Base-by-base conservation (phyloP, 2,113 vertebrate genomes). In the Pipa parva region DNA sequence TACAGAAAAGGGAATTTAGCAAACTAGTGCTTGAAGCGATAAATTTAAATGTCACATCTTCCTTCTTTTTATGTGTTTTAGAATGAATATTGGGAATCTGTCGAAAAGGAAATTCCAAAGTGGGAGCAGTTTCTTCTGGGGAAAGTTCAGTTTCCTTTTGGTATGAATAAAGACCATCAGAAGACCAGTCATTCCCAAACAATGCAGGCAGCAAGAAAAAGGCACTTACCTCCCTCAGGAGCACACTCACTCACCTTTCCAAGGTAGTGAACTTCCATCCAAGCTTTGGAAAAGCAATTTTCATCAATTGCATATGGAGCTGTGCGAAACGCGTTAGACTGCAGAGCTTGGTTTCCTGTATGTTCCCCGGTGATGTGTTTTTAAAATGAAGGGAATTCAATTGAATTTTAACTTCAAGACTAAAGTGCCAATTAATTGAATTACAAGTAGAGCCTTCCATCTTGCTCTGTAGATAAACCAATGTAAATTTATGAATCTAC, bases 121-220 rank as follows among this genome's bases (percentile, higher is more conserved):
- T 94, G 92, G 94, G 86, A 95, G 75, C 73, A 78, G 64, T 92
- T 91, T 84, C 88, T 95, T 74, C 81, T 91, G 74, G 91, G 90
- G 76, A 88, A 79, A 89, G 82, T 82, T 69, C 80, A 82, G 65
- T 77, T 77, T 70, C 91, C 90, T 9, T 21, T 79, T 65, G 79
- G 77, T 67, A 74, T 74, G 71, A 70, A 71, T 62, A 80, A 73
- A 73, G 72, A 24, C 62, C 75, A 78, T 67, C 72, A 78, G 68
- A 77, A 75, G 65, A 33, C 71, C 72, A 75, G 33, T 62, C 50
- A n/a, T 73, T 51, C 70, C 58, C 71, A 77, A 77, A 72, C 79
- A 72, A 70, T 18, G 59, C 61, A 18, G 57, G 73, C 60, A 12
- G 72, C 54, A 21, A 58, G 55, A 57, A 73, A 28, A 27, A 68